These are phyloP conservation scores for Phengaris arion DNA, from an alignment of 2,888 invertebrate genomes.

Conservation along the genomic window DNA sequence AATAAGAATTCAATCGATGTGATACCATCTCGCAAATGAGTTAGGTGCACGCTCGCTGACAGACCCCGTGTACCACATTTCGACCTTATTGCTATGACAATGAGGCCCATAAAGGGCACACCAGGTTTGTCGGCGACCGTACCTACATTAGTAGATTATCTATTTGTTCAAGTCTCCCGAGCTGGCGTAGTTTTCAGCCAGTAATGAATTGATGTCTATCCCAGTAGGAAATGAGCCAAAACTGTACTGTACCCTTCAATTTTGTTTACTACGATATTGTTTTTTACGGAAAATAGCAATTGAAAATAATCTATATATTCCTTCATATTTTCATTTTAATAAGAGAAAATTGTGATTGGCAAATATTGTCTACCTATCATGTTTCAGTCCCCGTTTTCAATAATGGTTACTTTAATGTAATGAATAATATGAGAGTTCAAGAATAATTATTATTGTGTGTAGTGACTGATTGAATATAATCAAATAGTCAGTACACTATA, in stretches of 20 bases:
- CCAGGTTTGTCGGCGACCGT: constrained; percentile 5
- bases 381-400: not conserved
- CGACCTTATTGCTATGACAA: not conserved
- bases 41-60: constrained; percentile 10
- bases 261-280: constrained; percentile 6
- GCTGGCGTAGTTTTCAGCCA: constrained; percentile 40
- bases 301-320: constrained; percentile 9
- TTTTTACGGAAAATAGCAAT: constrained; percentile 7
- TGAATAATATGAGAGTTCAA: not conserved
- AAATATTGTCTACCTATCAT: not conserved
- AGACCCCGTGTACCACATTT: not conserved
- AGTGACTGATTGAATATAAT: too few species aligned
- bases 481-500: not conserved
- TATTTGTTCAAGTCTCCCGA: constrained; percentile 39
- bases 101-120: not conserved
- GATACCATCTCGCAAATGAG: constrained; percentile 42
- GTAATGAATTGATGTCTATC: constrained; percentile 41
- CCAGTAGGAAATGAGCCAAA: constrained; percentile 33
- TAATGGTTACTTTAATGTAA: not conserved
- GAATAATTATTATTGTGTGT: not conserved
- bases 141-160: constrained; percentile 41
- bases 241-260: not conserved
- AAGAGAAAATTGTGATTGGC: not conserved
- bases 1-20: constrained; percentile 28
- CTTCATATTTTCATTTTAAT: not conserved